A percentile compares a stretch with the other conserved stretches of the same genome.
Evolutionary conservation across 2,797 vertebrate genomes (phyloP).

Genomic region (Halcyon leucocephala): DNA sequence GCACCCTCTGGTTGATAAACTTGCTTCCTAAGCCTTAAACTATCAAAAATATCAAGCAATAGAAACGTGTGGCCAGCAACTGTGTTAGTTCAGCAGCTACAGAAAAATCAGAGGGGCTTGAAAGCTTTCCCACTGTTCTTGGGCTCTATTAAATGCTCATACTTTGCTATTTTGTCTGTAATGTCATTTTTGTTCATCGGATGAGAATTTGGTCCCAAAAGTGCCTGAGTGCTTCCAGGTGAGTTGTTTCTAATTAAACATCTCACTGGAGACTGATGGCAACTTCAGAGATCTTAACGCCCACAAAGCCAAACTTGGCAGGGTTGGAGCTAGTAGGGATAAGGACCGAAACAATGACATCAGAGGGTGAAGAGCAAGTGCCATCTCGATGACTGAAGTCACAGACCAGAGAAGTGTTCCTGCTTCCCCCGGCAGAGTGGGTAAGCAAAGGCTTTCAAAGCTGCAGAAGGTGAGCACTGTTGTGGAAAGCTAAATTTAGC

Average conservation of each 20-base stretch:
- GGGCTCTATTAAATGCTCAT: background rate
- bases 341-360: background rate
- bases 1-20: background rate
- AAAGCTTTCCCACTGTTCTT: background rate
- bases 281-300: background rate
- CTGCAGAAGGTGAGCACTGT: background rate
- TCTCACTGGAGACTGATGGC: background rate
- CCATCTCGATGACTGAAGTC: background rate
- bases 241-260: background rate
- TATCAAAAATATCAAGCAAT: background rate
- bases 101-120: background rate
- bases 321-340: background rate
- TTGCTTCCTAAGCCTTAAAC: background rate
- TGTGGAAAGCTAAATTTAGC: constrained; percentile 30
- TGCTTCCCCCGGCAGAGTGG: background rate
- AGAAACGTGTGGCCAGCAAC: background rate
- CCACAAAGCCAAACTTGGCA: background rate
- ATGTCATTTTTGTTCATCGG: background rate
- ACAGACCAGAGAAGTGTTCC: background rate
- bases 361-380: background rate
- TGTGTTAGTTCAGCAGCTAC: background rate
- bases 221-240: background rate
- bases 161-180: background rate
- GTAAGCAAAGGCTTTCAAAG: background rate
- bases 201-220: background rate